phyloP scores from a whole-genome alignment of 2,888 invertebrate genomes.

The Drosophila rubida region DNA sequence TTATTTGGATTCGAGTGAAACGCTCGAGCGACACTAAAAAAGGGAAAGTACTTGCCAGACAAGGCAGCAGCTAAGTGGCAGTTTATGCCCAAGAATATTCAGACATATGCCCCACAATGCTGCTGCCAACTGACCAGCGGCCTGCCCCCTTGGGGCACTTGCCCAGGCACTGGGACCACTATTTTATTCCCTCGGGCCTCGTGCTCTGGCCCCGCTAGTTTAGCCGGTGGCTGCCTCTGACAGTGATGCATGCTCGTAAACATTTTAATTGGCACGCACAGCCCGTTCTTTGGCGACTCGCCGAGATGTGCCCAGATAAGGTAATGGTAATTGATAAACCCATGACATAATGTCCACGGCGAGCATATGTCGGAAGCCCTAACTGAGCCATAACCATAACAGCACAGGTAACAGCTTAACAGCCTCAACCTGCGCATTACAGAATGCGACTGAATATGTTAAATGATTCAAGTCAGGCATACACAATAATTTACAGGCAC shows the following conservation, averaged over 20 bases:
- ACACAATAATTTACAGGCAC: too few species aligned
- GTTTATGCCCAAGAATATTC: constrained; percentile 42
- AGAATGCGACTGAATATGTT: too few species aligned
- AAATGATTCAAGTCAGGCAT: too few species aligned
- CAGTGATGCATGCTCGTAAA: constrained; percentile 58
- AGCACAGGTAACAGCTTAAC: background rate
- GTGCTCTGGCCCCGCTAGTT: constrained; percentile 8
- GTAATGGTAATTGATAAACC: constrained; percentile 68
- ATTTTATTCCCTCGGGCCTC: constrained; percentile 42
- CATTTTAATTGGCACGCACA: constrained; percentile 68
- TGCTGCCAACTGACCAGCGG: constrained; percentile 25
- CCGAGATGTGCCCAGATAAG: constrained; percentile 58
- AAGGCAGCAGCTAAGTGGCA: constrained; percentile 42
- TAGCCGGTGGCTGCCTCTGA: constrained; percentile 13
- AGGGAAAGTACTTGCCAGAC: constrained; percentile 10
- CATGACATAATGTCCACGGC: constrained; percentile 10
- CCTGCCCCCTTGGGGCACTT: constrained; percentile 37
- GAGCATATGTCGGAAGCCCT: background rate
- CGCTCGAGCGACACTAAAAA: constrained; percentile 3
- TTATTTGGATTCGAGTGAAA: constrained; percentile 20
- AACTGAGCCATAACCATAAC: background rate
- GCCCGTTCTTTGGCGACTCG: background rate
- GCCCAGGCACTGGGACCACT: background rate
- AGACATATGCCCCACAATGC: constrained; percentile 35
- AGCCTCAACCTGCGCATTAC: too few species aligned